Evolutionary conservation across 2,113 vertebrate genomes (phyloP).

Genomic region (Sander lucioperca): DNA sequence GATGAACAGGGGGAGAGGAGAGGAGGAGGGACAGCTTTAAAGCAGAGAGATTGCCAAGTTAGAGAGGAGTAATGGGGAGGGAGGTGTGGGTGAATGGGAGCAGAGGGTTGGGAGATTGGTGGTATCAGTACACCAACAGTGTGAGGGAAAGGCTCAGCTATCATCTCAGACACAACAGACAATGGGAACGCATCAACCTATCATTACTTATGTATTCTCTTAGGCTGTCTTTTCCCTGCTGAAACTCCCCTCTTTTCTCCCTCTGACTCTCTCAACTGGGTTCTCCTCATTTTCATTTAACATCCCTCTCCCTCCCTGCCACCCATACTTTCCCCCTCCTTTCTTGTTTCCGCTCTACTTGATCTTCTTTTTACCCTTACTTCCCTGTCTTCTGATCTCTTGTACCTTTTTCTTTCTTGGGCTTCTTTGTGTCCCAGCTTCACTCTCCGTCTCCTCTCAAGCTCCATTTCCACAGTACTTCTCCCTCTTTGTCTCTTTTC

Average conservation of each 20-base stretch:
- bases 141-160: slow-evolving; percentile 58
- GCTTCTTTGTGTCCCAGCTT: slow-evolving; percentile 28
- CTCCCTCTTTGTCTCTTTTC: slow-evolving; percentile 40
- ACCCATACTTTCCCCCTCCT: slow-evolving; percentile 1
- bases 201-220: slow-evolving; percentile 72
- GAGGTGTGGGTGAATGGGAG: slow-evolving; percentile 63
- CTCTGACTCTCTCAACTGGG: slow-evolving; percentile 19
- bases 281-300: slow-evolving; percentile 32
- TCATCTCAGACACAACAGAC: slow-evolving; percentile 70
- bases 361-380: slow-evolving; percentile 11
- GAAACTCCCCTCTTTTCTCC: slow-evolving; percentile 45
- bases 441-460: slow-evolving; percentile 39
- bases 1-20: slow-evolving; percentile 27
- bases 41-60: slow-evolving; percentile 47
- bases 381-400: slow-evolving; percentile 24
- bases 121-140: slow-evolving; percentile 54
- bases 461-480: neutral
- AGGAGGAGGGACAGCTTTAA: slow-evolving; percentile 37
- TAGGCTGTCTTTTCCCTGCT: slow-evolving; percentile 27
- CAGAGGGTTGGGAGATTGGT: slow-evolving; percentile 53
- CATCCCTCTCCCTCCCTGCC: slow-evolving; percentile 14
- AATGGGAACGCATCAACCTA: slow-evolving; percentile 59
- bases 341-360: neutral
- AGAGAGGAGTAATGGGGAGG: slow-evolving; percentile 51
- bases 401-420: slow-evolving; percentile 24